Percentiles rank a stretch among this genome's conserved stretches.
Conservation (phyloP, 2,888 invertebrate genomes). For the Habroteleia sp. region DNA sequence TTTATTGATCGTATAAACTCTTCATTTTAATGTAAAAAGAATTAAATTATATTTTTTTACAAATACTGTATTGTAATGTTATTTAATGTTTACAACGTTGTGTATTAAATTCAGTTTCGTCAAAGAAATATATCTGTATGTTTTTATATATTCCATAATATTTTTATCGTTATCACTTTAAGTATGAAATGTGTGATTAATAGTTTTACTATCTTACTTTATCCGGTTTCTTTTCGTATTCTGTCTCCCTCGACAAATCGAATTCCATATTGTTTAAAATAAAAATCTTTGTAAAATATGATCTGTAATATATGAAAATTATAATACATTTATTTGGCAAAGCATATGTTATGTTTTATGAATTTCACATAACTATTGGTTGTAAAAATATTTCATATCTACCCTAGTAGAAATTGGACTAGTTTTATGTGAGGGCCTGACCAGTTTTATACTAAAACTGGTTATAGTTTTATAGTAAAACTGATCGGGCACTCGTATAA, state of each 20-base stretch:
- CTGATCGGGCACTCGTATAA: no score
- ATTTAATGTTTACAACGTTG: slow-evolving; percentile 12
- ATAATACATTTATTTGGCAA: slow-evolving; percentile 74
- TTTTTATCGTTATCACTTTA: slow-evolving; percentile 17
- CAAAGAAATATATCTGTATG: slow-evolving; percentile 4
- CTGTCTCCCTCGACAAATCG: slow-evolving; percentile 67
- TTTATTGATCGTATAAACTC: slow-evolving; percentile 1
- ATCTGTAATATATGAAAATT: slow-evolving; percentile 74
- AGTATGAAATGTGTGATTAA: not conserved
- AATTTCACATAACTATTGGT: not conserved
- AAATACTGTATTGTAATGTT: slow-evolving; percentile 16
- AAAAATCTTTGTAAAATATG: slow-evolving; percentile 77
- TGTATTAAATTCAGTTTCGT: slow-evolving; percentile 9
- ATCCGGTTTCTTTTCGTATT: slow-evolving; percentile 8
- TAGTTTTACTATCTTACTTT: no score
- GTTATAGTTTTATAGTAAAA: no score
- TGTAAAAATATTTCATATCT: no score
- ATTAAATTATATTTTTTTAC: slow-evolving; percentile 28
- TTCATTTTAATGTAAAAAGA: slow-evolving; percentile 16
- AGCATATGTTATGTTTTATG: slow-evolving; percentile 17
- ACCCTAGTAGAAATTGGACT: no score
- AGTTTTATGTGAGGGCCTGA: no score
- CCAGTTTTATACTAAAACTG: no score
- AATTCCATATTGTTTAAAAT: slow-evolving; percentile 72
- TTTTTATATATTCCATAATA: slow-evolving; percentile 8